A percentile compares a stretch with the other conserved stretches of the same genome.
Conservation (phyloP, 2,888 invertebrate species). For the Chrysolina oricalcia region DNA sequence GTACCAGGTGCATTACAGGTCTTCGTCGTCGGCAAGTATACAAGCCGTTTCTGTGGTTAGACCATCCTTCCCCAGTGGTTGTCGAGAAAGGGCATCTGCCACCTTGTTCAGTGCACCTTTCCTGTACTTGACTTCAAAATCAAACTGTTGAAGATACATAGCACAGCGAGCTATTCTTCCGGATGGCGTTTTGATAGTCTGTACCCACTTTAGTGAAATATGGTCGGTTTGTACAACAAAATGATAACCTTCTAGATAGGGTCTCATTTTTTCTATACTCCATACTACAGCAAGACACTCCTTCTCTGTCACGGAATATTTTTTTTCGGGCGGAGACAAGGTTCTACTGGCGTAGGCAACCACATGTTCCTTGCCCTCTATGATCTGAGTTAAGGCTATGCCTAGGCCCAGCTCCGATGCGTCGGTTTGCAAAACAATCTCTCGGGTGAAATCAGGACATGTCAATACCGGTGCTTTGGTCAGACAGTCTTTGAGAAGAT, state of each 20-base stretch:
- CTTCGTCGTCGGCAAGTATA: background rate
- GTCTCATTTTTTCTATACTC: no score
- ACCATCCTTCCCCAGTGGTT: no score
- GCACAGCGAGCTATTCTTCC: slow-evolving; percentile 55
- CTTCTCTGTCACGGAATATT: no score
- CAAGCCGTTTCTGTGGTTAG: background rate
- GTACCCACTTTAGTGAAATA: slow-evolving; percentile 28
- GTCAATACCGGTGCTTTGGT: slow-evolving; percentile 47
- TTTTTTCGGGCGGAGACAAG: no score
- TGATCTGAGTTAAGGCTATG: slow-evolving; percentile 26
- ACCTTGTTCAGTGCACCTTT: slow-evolving; percentile 28
- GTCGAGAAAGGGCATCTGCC: background rate
- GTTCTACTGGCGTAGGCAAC: slow-evolving; percentile 47
- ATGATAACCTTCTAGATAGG: slow-evolving; percentile 36
- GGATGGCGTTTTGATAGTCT: slow-evolving; percentile 45
- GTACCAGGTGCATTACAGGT: background rate
- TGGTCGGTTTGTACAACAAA: slow-evolving; percentile 7
- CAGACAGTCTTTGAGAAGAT: slow-evolving; percentile 39
- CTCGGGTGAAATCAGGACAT: slow-evolving; percentile 47
- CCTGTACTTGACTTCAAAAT: slow-evolving; percentile 50
- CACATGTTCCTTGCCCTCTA: slow-evolving; percentile 45
- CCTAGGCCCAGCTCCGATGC: slow-evolving; percentile 37
- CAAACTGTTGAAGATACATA: no score
- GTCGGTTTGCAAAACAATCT: slow-evolving; percentile 54
- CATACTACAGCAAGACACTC: no score